Conservation (phyloP, 1,140 invertebrate genomes). For the Pseudomyrmex pallidus region DNA sequence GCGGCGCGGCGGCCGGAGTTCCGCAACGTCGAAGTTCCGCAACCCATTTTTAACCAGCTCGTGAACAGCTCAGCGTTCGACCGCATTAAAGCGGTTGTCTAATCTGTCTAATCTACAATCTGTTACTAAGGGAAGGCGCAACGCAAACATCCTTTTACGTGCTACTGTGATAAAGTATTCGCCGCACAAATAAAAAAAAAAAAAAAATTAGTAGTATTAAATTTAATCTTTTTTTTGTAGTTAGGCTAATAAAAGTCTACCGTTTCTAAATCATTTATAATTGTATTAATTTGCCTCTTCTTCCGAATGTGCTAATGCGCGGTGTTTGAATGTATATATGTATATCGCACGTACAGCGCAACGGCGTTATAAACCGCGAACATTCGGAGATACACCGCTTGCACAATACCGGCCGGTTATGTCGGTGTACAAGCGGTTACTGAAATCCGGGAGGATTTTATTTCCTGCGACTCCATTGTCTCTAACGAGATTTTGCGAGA, state of each 20-base stretch:
- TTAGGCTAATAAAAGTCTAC: too few relatives aligned
- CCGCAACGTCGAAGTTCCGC: slow-evolving; percentile 8
- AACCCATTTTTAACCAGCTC: slow-evolving; percentile 26
- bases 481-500: slow-evolving; percentile 79
- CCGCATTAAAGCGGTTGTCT: neutral
- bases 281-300: neutral
- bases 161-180: slow-evolving; percentile 6
- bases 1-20: neutral
- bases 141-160: slow-evolving; percentile 7
- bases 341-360: neutral
- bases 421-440: slow-evolving; percentile 17
- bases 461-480: slow-evolving; percentile 56
- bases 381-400: slow-evolving; percentile 31
- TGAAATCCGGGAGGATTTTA: slow-evolving; percentile 60
- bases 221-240: too few relatives aligned
- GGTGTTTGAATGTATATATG: slow-evolving; percentile 9
- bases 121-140: slow-evolving; percentile 6
- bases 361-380: slow-evolving; percentile 13
- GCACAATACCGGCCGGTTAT: slow-evolving; percentile 27
- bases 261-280: neutral
- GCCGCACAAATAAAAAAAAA: too few relatives aligned
- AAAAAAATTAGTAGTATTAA: too few relatives aligned
- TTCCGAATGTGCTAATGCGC: neutral
- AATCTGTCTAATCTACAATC: slow-evolving; percentile 2
- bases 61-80: neutral